Evolutionary conservation across 2,888 invertebrate genomes (phyloP).

Genomic region (Habrosyne pyritoides): DNA sequence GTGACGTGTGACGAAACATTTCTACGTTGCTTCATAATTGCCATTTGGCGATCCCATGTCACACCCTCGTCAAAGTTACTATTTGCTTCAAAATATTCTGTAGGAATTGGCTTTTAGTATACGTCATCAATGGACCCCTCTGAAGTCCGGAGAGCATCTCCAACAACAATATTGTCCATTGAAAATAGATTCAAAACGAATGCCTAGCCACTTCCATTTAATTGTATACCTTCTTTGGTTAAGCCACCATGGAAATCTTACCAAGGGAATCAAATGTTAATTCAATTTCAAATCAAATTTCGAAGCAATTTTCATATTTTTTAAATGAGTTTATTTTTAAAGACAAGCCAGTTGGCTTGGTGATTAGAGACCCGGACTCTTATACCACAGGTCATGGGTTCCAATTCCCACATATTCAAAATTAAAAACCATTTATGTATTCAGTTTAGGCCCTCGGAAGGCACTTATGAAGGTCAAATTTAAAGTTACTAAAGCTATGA

Average conservation of each 20-base stretch:
- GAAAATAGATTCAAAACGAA: constrained; percentile 10
- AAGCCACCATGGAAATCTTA: not conserved
- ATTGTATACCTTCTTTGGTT: not conserved
- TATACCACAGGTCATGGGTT: too few species aligned
- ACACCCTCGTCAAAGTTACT: constrained; percentile 67
- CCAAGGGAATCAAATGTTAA: not conserved
- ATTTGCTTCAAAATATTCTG: constrained; percentile 61
- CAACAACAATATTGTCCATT: constrained; percentile 11
- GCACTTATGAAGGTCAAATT: too few species aligned
- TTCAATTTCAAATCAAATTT: not conserved
- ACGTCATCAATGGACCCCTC: constrained; percentile 45
- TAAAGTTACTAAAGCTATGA: too few species aligned
- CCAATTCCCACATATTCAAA: too few species aligned
- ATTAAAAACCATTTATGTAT: too few species aligned
- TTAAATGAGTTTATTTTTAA: too few species aligned
- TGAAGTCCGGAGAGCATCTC: constrained; percentile 11
- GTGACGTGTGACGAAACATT: constrained; percentile 41
- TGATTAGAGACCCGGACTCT: too few species aligned
- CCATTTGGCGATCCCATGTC: constrained; percentile 62
- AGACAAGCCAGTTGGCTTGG: too few species aligned
- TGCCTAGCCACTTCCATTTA: not conserved
- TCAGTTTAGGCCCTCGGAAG: too few species aligned
- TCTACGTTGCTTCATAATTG: constrained; percentile 58
- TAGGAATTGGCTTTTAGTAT: constrained; percentile 60
- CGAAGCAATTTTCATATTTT: too few species aligned